Evolutionary conservation across 1,140 invertebrate genomes (phyloP).

Genomic region (Zophobas morio): DNA sequence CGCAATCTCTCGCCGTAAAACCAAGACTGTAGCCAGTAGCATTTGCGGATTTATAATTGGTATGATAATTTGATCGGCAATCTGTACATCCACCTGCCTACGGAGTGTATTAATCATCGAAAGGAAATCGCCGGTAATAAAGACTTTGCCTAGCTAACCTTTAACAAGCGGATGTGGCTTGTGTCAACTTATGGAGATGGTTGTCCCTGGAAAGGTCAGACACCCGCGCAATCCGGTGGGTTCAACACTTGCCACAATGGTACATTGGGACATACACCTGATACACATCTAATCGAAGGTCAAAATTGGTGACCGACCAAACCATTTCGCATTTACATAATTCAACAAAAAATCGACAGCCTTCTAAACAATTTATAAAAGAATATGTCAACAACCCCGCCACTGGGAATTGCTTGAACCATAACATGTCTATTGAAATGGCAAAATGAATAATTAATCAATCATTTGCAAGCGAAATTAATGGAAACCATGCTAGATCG

Average conservation of each 20-base stretch:
- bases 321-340: slow-evolving; percentile 7
- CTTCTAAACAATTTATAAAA: slow-evolving; percentile 4
- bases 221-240: slow-evolving; percentile 47
- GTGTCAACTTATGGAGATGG: slow-evolving; percentile 40
- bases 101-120: slow-evolving; percentile 39
- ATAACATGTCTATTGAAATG: slow-evolving; percentile 16
- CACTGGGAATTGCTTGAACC: not conserved
- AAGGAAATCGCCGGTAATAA: slow-evolving; percentile 54
- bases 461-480: slow-evolving; percentile 10
- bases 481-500: slow-evolving; percentile 14
- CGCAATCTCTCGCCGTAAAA: no score
- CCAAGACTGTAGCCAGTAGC: no score
- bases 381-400: slow-evolving; percentile 14
- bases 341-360: slow-evolving; percentile 5
- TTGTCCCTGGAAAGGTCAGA: slow-evolving; percentile 53
- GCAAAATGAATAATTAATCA: slow-evolving; percentile 20
- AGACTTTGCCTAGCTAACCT: slow-evolving; percentile 46
- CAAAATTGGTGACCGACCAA: slow-evolving; percentile 33
- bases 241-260: slow-evolving; percentile 30
- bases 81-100: slow-evolving; percentile 2
- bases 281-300: slow-evolving; percentile 40
- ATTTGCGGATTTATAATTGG: not conserved
- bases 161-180: slow-evolving; percentile 52
- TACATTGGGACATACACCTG: slow-evolving; percentile 17
- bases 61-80: not conserved